Conservation (phyloP, 2,888 invertebrate genomes). For the Rhagophthalmus giganteus region DNA sequence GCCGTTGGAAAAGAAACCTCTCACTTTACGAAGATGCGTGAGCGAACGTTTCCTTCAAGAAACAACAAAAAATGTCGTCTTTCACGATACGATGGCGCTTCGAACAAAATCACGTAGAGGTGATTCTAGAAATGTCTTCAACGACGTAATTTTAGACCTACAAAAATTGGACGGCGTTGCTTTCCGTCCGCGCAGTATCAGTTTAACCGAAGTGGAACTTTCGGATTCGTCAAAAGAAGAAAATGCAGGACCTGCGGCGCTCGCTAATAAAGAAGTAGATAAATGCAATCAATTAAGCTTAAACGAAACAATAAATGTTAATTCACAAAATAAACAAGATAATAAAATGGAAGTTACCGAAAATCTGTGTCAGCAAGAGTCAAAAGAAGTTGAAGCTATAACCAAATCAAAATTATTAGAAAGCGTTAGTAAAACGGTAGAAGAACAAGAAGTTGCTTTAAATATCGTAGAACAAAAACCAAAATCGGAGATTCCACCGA, state of each 20-base stretch:
- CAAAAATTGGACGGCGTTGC: conserved; percentile 40
- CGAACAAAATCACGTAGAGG: conserved; percentile 65
- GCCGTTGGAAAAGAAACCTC: conserved; percentile 28
- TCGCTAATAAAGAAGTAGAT: conserved; percentile 2
- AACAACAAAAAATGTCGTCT: conserved; percentile 60
- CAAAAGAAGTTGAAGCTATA: not conserved
- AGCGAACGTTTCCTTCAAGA: conserved; percentile 53
- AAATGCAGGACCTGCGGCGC: conserved; percentile 32
- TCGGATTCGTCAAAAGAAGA: not conserved
- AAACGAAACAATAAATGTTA: not conserved
- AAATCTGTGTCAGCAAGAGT: not conserved
- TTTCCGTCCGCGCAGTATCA: conserved; percentile 12
- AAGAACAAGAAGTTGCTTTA: not conserved
- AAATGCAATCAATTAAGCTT: not conserved
- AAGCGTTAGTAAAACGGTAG: not conserved
- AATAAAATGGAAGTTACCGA: not conserved
- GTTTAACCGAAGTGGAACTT: conserved; percentile 1
- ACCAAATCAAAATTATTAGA: not conserved
- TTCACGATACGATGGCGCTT: conserved; percentile 83
- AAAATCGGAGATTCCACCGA: conserved; percentile 40
- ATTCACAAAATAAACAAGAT: not conserved
- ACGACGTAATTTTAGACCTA: conserved; percentile 46
- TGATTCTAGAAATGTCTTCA: conserved; percentile 67
- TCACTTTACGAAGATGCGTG: conserved; percentile 50
- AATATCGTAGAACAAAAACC: not conserved